Base-by-base conservation (phyloP, 1,140 invertebrate genomes). In the Drosophila triauraria region DNA sequence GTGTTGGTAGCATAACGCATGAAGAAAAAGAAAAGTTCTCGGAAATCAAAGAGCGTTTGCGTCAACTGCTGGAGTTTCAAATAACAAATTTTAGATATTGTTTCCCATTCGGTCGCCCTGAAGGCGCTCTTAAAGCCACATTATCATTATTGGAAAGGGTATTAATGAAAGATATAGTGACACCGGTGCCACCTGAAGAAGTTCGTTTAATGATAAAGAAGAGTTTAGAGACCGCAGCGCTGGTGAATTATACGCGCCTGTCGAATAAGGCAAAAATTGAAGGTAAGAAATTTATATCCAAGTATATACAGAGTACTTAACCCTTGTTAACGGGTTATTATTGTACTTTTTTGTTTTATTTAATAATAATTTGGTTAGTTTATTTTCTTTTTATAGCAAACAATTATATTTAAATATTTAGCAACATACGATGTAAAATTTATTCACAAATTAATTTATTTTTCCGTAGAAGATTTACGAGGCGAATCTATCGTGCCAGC, bases 81-180 rank as follows among this genome's bases (percentile, higher is more conserved):
- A 99, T 99, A 67, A 99, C 99, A 4, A 99, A 99, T 95, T 99
- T 99, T 94, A 96, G 98, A 94, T 99, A 97, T 92, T 98, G 98
- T 93, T 99, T 99, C 94, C 99, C 99, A 50, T 99, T 99, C 94
- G 99, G 99, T 53, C 95, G 99, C 82, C 99, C 99, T 20, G 99
- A 99, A 94, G 99, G 99, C 43, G 96, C 98, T 30, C 93, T 99
- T 59, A 99, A 99, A 95, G 97, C 98, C 23, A 99, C 99, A 8
- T 93, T 99, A 58, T 99, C 98, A 5, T 94, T 99, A 35, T 93
- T 99, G 58, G 99, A 99, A 94, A 95, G 98, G 76, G 99, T 99
- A 12, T 93, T 99, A 64, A 99, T 99, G 99, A 99, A 99, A 93
- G 99, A 99, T 93, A 98, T 99, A 64, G 98, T 98, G 2, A 99